Percentiles rank a stretch among this genome's conserved stretches.
Evolutionary conservation across 1,140 invertebrate species (phyloP).

Genomic region (Luehdorfia chinensis): DNA sequence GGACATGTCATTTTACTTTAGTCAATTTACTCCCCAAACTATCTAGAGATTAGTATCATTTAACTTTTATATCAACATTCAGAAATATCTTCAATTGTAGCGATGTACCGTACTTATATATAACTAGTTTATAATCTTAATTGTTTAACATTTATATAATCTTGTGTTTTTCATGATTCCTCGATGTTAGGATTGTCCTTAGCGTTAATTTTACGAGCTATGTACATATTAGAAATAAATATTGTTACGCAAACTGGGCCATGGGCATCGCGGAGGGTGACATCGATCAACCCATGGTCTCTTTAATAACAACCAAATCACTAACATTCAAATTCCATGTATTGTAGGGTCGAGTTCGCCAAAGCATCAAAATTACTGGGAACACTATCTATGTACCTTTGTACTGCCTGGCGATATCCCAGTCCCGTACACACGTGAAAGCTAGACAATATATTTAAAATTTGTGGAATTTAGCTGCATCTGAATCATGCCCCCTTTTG

Average conservation of each 20-base stretch:
- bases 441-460: too few species aligned
- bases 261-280: conserved; percentile 18
- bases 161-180: conserved; percentile 17
- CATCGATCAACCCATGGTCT: conserved; percentile 6
- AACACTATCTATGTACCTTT: not conserved
- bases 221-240: conserved; percentile 67
- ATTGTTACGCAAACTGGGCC: conserved; percentile 35
- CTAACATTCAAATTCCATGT: conserved; percentile 27
- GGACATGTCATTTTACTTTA: conserved; percentile 53
- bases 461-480: too few species aligned
- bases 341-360: conserved; percentile 29
- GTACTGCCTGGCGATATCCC: not conserved
- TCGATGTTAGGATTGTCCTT: conserved; percentile 17
- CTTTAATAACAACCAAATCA: conserved; percentile 31
- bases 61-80: conserved; percentile 23
- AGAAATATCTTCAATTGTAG: conserved; percentile 7
- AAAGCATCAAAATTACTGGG: conserved; percentile 26
- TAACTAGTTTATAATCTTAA: conserved; percentile 21
- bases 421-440: too few species aligned
- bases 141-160: conserved; percentile 24
- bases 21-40: conserved; percentile 68
- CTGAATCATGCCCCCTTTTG: too few species aligned
- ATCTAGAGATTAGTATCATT: conserved; percentile 42
- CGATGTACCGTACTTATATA: conserved; percentile 11
- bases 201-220: conserved; percentile 45